These are phyloP conservation scores for Elymnias hypermnestra DNA, from an alignment of 1,140 invertebrate genomes.

Conservation along the genomic window DNA sequence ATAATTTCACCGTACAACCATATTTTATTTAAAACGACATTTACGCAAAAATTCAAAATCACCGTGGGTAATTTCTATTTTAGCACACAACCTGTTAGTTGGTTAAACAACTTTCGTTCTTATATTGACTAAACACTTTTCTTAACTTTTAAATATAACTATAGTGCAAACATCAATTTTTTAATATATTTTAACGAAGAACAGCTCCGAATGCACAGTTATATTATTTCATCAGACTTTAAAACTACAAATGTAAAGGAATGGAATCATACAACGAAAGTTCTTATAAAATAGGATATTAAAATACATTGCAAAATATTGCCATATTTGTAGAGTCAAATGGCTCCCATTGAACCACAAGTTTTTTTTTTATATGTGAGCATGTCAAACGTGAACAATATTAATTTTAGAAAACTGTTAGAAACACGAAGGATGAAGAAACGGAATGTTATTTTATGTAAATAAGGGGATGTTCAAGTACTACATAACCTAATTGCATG, in stretches of 20 bases:
- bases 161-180: slow-evolving; percentile 37
- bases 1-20: too few relatives aligned
- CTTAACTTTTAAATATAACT: slow-evolving; percentile 37
- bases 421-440: too few relatives aligned
- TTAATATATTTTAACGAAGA: slow-evolving; percentile 30
- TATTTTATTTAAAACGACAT: slow-evolving; percentile 11
- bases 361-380: too few relatives aligned
- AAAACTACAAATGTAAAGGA: slow-evolving; percentile 35
- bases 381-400: too few relatives aligned
- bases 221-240: slow-evolving; percentile 36
- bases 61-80: slow-evolving; percentile 32
- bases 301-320: too few relatives aligned
- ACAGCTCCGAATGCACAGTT: slow-evolving; percentile 38
- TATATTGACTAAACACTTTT: slow-evolving; percentile 47
- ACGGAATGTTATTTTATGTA: too few relatives aligned
- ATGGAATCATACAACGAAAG: slow-evolving; percentile 25
- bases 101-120: slow-evolving; percentile 46
- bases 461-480: too few relatives aligned
- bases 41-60: slow-evolving; percentile 16
- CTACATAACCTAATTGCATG: too few relatives aligned
- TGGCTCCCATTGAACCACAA: too few relatives aligned
- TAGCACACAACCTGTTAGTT: slow-evolving; percentile 70
- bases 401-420: too few relatives aligned
- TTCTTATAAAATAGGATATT: too few relatives aligned
- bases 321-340: too few relatives aligned